These are phyloP conservation scores for Pteronotus mesoamericanus DNA, from an alignment of 2,797 vertebrate genomes.

Conservation along the genomic window DNA sequence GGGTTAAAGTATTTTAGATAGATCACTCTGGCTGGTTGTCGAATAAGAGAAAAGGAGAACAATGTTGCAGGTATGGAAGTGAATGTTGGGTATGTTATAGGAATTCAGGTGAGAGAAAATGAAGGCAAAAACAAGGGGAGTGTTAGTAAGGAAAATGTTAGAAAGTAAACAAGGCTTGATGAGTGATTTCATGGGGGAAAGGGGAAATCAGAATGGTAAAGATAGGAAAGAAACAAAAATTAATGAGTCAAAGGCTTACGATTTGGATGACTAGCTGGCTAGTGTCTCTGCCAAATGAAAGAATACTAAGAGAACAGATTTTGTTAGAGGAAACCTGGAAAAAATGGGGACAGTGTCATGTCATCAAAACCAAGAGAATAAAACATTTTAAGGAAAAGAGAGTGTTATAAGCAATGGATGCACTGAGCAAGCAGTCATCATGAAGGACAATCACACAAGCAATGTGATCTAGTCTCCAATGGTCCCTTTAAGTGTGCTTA, in stretches of 20 bases:
- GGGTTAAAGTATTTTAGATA: neutral
- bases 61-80: neutral
- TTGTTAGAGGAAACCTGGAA: neutral
- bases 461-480: neutral
- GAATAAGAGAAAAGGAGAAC: neutral
- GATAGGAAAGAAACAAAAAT: neutral
- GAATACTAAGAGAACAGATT: neutral
- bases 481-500: neutral
- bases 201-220: neutral
- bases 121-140: neutral
- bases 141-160: neutral
- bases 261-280: neutral
- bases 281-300: neutral
- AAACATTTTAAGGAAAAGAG: neutral
- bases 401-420: neutral
- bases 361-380: neutral
- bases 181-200: neutral
- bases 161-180: neutral
- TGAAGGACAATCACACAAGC: neutral
- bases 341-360: neutral
- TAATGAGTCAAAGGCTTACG: neutral
- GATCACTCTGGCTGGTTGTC: neutral
- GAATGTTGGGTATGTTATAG: neutral
- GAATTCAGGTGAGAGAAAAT: neutral
- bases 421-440: neutral